Percentiles rank a stretch among this genome's conserved stretches.
Evolutionary conservation across 2,888 invertebrate species (phyloP).

Genomic region (Sepiola atlantica): DNA sequence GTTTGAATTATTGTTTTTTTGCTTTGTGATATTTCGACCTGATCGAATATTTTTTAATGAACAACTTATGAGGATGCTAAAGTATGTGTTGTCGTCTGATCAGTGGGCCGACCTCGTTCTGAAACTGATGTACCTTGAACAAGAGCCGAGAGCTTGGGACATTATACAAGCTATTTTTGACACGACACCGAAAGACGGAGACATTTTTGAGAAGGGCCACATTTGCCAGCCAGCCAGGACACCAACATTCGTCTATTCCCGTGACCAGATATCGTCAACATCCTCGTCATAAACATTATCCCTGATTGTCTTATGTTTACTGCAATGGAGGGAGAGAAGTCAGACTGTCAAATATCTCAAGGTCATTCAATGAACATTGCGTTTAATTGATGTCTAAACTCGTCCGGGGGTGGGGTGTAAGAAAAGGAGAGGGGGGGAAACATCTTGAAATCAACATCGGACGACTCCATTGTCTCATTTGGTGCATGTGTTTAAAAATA

Average conservation of each 20-base stretch:
- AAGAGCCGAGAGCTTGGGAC: constrained; percentile 32
- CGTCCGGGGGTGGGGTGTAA: neutral
- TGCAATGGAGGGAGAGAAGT: neutral
- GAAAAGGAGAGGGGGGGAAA: neutral
- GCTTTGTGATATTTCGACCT: neutral
- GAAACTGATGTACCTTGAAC: neutral
- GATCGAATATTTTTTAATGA: neutral
- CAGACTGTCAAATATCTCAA: too few relatives aligned
- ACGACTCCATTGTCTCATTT: neutral
- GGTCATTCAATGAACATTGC: neutral
- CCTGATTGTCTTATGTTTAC: neutral
- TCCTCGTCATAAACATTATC: neutral
- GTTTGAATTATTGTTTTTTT: neutral
- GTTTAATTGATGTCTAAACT: neutral
- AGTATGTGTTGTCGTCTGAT: neutral
- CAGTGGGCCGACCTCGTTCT: neutral
- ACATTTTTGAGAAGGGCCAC: neutral
- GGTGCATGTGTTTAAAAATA: neutral
- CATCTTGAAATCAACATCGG: neutral
- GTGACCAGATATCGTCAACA: neutral
- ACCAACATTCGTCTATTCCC: neutral
- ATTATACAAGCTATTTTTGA: neutral
- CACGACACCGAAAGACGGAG: neutral
- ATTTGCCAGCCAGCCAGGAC: too few relatives aligned
- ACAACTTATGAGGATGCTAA: constrained; percentile 18